Conservation (phyloP, 2,797 vertebrate species). For the Spinibarbus caldwelli region DNA sequence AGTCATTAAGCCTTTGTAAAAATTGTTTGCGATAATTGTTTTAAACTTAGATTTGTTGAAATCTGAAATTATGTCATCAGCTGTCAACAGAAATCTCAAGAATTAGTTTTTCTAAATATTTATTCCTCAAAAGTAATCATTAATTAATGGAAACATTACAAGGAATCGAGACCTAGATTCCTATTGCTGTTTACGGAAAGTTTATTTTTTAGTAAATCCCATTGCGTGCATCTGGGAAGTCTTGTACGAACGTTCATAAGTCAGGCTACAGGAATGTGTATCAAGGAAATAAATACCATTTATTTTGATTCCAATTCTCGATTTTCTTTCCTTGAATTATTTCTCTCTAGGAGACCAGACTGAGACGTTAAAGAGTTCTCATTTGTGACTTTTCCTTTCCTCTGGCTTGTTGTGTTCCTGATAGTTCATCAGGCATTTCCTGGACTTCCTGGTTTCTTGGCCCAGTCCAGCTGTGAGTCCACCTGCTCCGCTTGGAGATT, state of each 20-base stretch:
- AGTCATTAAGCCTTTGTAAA: neutral
- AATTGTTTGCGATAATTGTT: neutral
- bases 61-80: neutral
- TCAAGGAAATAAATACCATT: neutral
- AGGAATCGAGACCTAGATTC: neutral
- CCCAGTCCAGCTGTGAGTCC: constrained; percentile 50
- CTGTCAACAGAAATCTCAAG: neutral
- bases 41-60: neutral
- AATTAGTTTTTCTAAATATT: neutral
- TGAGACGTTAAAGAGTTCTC: neutral
- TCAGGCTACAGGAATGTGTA: neutral
- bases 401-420: constrained; percentile 45
- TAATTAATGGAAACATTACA: neutral
- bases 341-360: neutral
- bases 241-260: neutral
- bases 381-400: constrained; percentile 14
- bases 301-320: neutral
- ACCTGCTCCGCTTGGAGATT: constrained; percentile 47
- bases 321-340: neutral
- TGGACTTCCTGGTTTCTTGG: constrained; percentile 54
- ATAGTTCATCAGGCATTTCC: constrained; percentile 60
- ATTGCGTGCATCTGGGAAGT: constrained; percentile 5
- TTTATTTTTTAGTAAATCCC: neutral
- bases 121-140: neutral
- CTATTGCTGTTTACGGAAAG: neutral